Evolutionary conservation across 2,113 vertebrate genomes (phyloP), one percentile per base, ranked within the genome.

Genomic region (Nothocercus nigrocapillus): DNA sequence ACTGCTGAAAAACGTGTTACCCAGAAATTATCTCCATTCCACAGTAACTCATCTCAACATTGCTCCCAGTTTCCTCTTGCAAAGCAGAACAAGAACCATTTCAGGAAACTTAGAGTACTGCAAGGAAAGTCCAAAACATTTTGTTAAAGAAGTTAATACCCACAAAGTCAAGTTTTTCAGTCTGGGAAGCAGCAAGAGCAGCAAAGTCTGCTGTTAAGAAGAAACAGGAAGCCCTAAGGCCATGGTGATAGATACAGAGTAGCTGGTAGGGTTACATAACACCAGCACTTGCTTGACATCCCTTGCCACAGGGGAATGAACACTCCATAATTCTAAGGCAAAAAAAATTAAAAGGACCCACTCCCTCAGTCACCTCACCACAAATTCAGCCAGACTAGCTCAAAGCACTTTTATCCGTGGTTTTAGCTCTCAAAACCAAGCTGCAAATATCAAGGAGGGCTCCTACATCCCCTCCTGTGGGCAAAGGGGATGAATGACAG

Each of bases 401-500:
- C 85, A 67, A 78, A 54, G 11, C 20, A 36, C 32, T 75, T 88
- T 53, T 11, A 87, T 49, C 47, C 86, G 54, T 78, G 66, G 75
- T 86, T 78, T 75, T 78, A 36, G 34, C 7, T 92, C 53, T 42
- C 66, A 75, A 8, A 68, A 81, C 36, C 90, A 94, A 78, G 19
- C 0, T 72, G 53, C 93, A 66, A 20, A 84, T 3, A 95, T 32
- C 28, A 58, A 32, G 32, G 25, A 87, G 58, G 32, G 36, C 74
- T 87, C 89, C 56, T 62, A 69, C 58, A 27, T 78, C 83, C 68
- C 62, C 38, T 61, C 72, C 67, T 87, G 32, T 53, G 87, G 69
- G 38, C 86, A 90, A 61, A 90, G 53, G 44, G 74, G 86, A 93
- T 11, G 18, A 64, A 89, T 83, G 53, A 78, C 83, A 84, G 74